Conservation (phyloP, 92 coral and sea anemone species). For the Zoanthus sansibaricus region DNA sequence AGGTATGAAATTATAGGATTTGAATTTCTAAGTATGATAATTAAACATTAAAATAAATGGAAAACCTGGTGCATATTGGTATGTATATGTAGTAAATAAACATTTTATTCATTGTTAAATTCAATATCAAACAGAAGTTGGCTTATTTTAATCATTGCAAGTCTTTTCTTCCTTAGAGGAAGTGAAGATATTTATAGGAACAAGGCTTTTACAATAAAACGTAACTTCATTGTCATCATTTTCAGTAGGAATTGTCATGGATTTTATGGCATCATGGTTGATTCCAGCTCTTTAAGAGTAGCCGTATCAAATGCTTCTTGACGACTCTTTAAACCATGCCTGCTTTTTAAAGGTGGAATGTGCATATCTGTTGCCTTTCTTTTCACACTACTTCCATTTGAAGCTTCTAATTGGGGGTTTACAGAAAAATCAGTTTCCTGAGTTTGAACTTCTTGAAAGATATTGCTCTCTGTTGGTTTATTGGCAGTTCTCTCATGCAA, state of each 20-base stretch:
- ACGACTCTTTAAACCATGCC: conserved; percentile 46
- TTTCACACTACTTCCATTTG: conserved; percentile 26
- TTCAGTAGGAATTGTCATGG: conserved; percentile 18
- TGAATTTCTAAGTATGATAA: conserved; percentile 2
- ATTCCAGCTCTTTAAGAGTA: conserved; percentile 43
- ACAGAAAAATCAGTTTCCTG: not conserved
- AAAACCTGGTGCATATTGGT: conserved; percentile 15
- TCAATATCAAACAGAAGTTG: conserved; percentile 47
- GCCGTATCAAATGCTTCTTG: conserved; percentile 55
- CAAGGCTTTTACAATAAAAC: conserved; percentile 41
- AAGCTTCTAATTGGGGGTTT: not conserved
- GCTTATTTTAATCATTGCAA: conserved; percentile 49
- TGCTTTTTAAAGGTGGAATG: conserved; percentile 24
- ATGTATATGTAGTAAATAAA: conserved; percentile 5
- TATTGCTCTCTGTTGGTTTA: conserved; percentile 9
- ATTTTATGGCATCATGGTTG: conserved; percentile 25
- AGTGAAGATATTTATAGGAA: conserved; percentile 44
- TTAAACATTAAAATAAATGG: conserved; percentile 10
- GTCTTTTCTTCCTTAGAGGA: conserved; percentile 27
- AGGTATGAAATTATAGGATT: conserved; percentile 1
- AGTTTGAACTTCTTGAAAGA: not conserved
- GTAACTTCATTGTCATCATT: conserved; percentile 27
- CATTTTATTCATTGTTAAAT: conserved; percentile 27
- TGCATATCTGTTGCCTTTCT: conserved; percentile 34
- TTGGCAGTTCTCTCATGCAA: conserved; percentile 48